Evolutionary conservation across 2,888 invertebrate species (phyloP), one percentile per base, ranked within the genome.

Genomic region (Rhyacophila evoluta): DNA sequence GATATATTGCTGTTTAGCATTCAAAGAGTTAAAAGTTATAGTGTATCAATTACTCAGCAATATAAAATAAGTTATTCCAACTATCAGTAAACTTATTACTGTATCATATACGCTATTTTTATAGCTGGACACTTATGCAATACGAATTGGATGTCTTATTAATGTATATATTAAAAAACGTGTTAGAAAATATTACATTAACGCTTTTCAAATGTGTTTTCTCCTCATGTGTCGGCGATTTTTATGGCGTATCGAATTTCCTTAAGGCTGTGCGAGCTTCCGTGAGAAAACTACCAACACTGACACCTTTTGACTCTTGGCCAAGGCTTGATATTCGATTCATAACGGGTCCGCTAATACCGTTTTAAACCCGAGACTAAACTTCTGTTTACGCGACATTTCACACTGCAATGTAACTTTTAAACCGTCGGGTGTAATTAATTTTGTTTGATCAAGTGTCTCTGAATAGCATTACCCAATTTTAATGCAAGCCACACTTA

Each of bases 331-430:
- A 19, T 19, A 55, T 55, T 55, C 55, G 19, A 55, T 55, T 55
- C 8, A 55, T 55, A 25, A 55, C 55, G 25, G n/a, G 55, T 55
- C 10, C 12, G 15, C 25, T 55, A 12, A 4, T 55, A 25, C 25
- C 55, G 55, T 55, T 55, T 55, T 55, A 55, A 55, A 25, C 8
- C 55, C 6, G 55, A 55, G 55, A 55, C 19, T 25, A 55, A 12
- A 55, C 55, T 19, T 55, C 55, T 55, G 55, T 55, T 55, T 55
- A 55, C 19, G 55, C 55, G 25, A 19, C 55, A 25, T 55, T 55
- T 55, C 55, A 55, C 55, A 25, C 19, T 12, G 19, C 19, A 55
- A 55, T 55, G 55, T 55, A 10, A 8, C 10, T 19, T 55, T 55
- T 55, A 25, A 19, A 55, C 15, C 19, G 55, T 55, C 55, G 19